These are phyloP conservation scores for Cantharis rustica DNA, from an alignment of 2,888 invertebrate species.

Conservation along the genomic window DNA sequence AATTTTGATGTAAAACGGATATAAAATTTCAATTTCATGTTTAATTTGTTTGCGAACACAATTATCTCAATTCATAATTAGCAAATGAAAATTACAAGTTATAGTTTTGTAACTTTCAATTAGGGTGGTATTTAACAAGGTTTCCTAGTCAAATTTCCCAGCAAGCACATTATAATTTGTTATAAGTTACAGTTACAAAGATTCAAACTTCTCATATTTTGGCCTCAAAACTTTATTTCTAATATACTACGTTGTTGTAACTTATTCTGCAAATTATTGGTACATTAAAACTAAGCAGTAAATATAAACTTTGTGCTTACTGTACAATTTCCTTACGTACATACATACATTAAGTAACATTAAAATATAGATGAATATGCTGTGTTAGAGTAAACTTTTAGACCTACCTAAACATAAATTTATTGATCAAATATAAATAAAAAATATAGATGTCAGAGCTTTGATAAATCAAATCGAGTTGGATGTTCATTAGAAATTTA, in stretches of 20 bases:
- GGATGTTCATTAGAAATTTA: slow-evolving; percentile 17
- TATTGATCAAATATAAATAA: not conserved
- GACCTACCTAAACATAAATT: not conserved
- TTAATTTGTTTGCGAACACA: not conserved
- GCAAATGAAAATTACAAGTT: not conserved
- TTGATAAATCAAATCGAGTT: not conserved
- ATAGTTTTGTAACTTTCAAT: not conserved
- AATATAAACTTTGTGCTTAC: not conserved
- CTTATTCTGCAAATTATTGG: not conserved
- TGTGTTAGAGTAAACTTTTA: not conserved
- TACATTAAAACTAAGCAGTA: not conserved
- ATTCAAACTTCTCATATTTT: not conserved
- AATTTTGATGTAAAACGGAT: not conserved
- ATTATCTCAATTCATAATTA: not conserved
- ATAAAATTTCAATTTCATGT: not conserved
- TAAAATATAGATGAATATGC: not conserved
- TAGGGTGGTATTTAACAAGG: not conserved
- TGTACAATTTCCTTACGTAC: not conserved
- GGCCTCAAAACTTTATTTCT: not conserved
- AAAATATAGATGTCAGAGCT: not conserved
- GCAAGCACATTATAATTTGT: not conserved
- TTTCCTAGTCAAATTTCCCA: not conserved
- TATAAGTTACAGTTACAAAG: not conserved
- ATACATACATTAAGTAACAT: not conserved
- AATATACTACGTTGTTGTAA: not conserved